These are phyloP conservation scores for Neopelma chrysocephalum DNA, from an alignment of 2,797 vertebrate genomes.

Conservation along the genomic window DNA sequence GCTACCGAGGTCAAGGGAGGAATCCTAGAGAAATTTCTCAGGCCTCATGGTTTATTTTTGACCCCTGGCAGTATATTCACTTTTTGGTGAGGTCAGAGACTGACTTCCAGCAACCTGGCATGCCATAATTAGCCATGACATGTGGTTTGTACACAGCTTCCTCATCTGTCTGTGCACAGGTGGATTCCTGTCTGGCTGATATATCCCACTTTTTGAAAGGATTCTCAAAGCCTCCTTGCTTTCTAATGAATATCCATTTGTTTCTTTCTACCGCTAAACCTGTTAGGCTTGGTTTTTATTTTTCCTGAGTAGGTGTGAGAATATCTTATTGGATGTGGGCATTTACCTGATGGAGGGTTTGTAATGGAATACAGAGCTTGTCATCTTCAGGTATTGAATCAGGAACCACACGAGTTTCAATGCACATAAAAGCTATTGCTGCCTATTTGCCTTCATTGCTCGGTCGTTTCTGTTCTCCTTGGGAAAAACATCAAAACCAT, in stretches of 20 bases:
- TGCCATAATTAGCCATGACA: neutral
- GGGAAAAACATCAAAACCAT: neutral
- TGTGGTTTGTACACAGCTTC: neutral
- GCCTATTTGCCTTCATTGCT: neutral
- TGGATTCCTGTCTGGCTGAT: neutral
- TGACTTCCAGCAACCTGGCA: neutral
- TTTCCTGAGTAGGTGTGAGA: neutral
- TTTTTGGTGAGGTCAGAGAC: neutral
- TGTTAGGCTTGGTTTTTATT: neutral
- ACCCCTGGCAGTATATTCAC: neutral
- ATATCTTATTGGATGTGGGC: neutral
- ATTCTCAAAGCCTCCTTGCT: neutral
- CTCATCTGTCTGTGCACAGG: neutral
- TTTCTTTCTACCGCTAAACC: neutral
- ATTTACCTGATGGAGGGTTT: slow-evolving; percentile 9
- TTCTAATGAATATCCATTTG: neutral
- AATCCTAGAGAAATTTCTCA: neutral
- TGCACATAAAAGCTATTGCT: neutral
- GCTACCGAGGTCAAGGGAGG: neutral
- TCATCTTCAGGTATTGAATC: neutral
- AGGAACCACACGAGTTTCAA: neutral
- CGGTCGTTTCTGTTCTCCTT: neutral
- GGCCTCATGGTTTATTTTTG: neutral
- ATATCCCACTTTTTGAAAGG: neutral
- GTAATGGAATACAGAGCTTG: slow-evolving; percentile 66